Evolutionary conservation across 2,888 invertebrate genomes (phyloP), one percentile per base, ranked within the genome.

Genomic region (Rhagonycha lutea): DNA sequence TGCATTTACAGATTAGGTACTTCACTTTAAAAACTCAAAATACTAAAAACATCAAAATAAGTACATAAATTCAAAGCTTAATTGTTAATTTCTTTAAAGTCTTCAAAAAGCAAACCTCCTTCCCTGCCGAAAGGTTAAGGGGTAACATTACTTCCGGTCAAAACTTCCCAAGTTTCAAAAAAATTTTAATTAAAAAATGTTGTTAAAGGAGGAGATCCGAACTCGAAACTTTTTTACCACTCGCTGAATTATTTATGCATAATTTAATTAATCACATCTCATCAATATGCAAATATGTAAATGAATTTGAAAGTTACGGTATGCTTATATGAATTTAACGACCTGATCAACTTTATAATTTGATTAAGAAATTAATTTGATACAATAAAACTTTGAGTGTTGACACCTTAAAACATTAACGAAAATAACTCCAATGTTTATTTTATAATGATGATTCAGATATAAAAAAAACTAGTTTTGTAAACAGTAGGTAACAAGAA

Each of bases 401-500:
- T 47, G 47, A 47, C 47, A 47, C 47, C 47, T 47, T 47, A 47
- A 47, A 47, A 47, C 24, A 26, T 65, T 18, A 65, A 65, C 24
- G 24, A 65, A 65, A 24, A 24, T 65, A n/a, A 24, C 12, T 65
- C 63, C n/a, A 24, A 65, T 65, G 23, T 65, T 65, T 65, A 14
- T 14, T n/a, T 26, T 65, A 47, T 62, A 62, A 18, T 18, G 62
- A 26, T n/a, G 26, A 65, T 65, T 65, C 23, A 26, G 26, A 65
- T 65, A 65, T n/a, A 24, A 24, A 24, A 62, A n/a, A 65, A 65
- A 65, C 63, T 65, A 65, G 63, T 65, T 65, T 65, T 65, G 63
- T 65, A 65, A 65, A 65, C 63, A 65, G 63, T 65, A 65, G 63
- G 26, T 47, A 47, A 47, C n/a, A 47, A 47, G 47, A 47, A 65